A percentile compares a stretch with the other conserved stretches of the same genome.
These are phyloP conservation scores for Chamaea fasciata DNA, from an alignment of 2,113 vertebrate genomes.

Conservation along the genomic window DNA sequence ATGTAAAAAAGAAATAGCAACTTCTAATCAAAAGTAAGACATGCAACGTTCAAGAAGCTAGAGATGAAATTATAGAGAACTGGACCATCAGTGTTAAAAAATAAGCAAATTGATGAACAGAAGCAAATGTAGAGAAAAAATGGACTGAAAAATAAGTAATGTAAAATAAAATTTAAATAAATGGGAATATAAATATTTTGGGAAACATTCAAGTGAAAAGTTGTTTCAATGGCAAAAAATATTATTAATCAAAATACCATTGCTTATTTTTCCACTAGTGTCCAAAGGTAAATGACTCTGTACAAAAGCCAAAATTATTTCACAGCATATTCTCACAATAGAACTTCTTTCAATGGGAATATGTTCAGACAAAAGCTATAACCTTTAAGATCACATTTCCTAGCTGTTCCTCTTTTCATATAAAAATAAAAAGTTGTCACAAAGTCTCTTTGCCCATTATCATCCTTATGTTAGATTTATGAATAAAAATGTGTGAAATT, in stretches of 20 bases:
- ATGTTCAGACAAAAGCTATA: constrained; percentile 31
- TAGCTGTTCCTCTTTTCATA: not conserved
- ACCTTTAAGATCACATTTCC: constrained; percentile 27
- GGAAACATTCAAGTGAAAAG: not conserved
- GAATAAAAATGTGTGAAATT: constrained; percentile 48
- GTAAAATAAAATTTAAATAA: not conserved
- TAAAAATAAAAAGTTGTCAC: constrained; percentile 42
- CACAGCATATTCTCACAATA: constrained; percentile 18
- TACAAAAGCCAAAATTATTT: not conserved
- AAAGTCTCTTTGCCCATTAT: constrained; percentile 16
- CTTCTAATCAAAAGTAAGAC: constrained; percentile 51
- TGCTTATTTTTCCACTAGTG: not conserved
- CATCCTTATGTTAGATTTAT: constrained; percentile 30
- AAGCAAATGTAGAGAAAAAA: not conserved
- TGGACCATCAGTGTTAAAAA: constrained; percentile 17
- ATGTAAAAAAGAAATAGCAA: constrained; percentile 66
- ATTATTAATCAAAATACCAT: not conserved
- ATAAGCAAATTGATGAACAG: constrained; percentile 57
- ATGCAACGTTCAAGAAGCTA: constrained; percentile 47
- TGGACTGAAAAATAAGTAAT: constrained; percentile 34
- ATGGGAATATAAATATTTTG: not conserved
- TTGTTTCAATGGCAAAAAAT: not conserved
- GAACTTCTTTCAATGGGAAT: not conserved
- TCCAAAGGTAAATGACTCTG: not conserved
- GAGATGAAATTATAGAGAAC: constrained; percentile 55